Evolutionary conservation across 1,140 invertebrate genomes (phyloP), one percentile per base, ranked within the genome.

Genomic region (Bombus sibiricus): DNA sequence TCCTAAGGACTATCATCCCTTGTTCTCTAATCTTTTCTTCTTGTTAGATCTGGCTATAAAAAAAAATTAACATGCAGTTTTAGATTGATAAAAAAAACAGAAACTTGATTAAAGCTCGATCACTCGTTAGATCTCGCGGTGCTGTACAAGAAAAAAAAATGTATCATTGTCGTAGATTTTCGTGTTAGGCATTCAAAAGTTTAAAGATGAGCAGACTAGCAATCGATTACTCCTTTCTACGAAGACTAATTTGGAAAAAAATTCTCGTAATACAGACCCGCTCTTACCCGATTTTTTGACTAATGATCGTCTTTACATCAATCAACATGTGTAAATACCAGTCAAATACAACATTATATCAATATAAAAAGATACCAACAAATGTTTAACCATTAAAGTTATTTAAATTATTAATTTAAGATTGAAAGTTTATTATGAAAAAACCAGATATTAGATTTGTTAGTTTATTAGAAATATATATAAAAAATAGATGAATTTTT

Each of bases 181-280:
- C 59, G 84, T 83, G 57, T 72, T 57, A 47, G 41, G n/a, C 76
- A 89, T 86, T 83, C 62, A 13, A 57, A 80, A 66, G 28, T 68
- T 41, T 43, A 41, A 25, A 69, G 6, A 59, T 69, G 41, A 22
- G 62, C 43, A 47, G 12, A 77, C 18, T 71, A 79, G 13, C 12
- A 47, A 73, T 77, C 34, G 22, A n/a, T 39, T 53, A 5, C 28
- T 77, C 10, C 25, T 64, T 25, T 77, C 68, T 66, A 72, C 25
- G 69, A 47, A 39, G 39, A 39, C 59, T 80, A 72, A 39, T 71
- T 43, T 77, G 25, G 39, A 39, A 41, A 12, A 62, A 62, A 62
- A 74, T 66, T 78, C 77, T 85, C 66, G 66, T 79, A 57, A 90
- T 88, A 90, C 89, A 90, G 89, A 90, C 86, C 88, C 89, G 82